Base-by-base conservation (phyloP, 2,113 vertebrate species). In the Microcebus murinus region DNA sequence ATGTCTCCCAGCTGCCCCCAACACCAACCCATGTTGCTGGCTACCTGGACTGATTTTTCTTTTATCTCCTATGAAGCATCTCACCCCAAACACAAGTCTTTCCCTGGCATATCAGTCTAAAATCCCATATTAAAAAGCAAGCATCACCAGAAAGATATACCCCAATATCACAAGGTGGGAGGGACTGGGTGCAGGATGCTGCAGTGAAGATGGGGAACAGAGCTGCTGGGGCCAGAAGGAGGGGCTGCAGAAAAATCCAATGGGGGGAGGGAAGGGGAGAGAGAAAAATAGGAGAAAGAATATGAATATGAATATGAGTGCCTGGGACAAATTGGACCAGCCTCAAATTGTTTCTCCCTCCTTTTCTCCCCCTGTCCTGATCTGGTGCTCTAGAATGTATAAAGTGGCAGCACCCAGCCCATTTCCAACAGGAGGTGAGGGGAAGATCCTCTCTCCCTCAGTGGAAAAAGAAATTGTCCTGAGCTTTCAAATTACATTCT, bases 281-380 rank as follows among this genome's bases (percentile, higher is more conserved):
- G 27, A 48, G 12, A n/a, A 20, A 59, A 39, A 71, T 10, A 65
- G 45, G 36, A 61, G 2, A 55, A 18, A 55, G 31, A 65, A 63
- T 63, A 63, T 29, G 61, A 63, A 63, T 63, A 63, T 63, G 61
- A 63, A 63, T 63, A 63, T 63, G 11, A 20, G 92, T 83, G 73
- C 86, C 91, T 96, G 84, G 39, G 87, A 97, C 68, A 90, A 95
- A 76, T 61, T 94, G 68, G 80, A 93, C 45, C 39, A 91, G 63
- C 10, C 45, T 96, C 87, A 96, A 87, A 80, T 59, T 94, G 48
- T 85, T 1, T 6, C 67, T 94, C 39, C 39, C 23, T 95, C 83
- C 87, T 27, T 87, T 82, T 94, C 57, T 50, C 79, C 31, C 74
- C 92, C 48, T 97, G n/a, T 93, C 55, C 31, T 92, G 36, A 39